phyloP scores from a whole-genome alignment of 2,797 vertebrate genomes.

The Dallia pectoralis region DNA sequence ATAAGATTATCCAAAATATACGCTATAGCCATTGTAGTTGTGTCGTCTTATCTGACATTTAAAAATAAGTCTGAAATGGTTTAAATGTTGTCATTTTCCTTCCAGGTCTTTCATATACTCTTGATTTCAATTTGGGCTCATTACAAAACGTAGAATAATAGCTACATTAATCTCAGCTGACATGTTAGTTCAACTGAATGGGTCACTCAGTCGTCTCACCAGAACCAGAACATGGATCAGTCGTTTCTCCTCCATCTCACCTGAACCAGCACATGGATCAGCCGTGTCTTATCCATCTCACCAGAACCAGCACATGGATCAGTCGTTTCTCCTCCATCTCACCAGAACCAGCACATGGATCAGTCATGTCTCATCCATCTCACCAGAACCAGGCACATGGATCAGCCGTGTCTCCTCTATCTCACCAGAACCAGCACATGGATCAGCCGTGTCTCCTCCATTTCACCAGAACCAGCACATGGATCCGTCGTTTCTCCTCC shows the following conservation, averaged over 20 bases:
- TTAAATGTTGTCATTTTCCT: too few species aligned
- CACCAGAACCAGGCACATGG: not conserved
- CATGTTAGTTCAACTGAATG: not conserved
- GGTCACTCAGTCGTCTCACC: not conserved
- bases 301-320: not conserved
- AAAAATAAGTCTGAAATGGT: too few species aligned
- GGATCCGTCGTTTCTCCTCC: not conserved
- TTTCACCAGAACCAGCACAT: too few species aligned
- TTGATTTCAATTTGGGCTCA: too few species aligned
- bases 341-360: too few species aligned
- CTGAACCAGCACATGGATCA: not conserved
- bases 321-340: not conserved
- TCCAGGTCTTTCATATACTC: too few species aligned
- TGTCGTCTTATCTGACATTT: not conserved
- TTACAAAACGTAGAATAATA: too few species aligned
- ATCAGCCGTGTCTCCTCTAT: not conserved
- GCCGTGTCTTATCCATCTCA: not conserved
- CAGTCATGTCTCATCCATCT: too few species aligned
- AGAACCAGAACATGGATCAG: not conserved
- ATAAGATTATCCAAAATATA: not conserved
- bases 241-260: too few species aligned
- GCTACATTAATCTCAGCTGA: not conserved
- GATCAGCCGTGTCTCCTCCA: not conserved
- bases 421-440: not conserved
- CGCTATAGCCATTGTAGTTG: not conserved